A percentile compares a stretch with the other conserved stretches of the same genome.
Evolutionary conservation across 2,797 vertebrate species (phyloP).

Genomic region (Pipistrellus kuhlii): DNA sequence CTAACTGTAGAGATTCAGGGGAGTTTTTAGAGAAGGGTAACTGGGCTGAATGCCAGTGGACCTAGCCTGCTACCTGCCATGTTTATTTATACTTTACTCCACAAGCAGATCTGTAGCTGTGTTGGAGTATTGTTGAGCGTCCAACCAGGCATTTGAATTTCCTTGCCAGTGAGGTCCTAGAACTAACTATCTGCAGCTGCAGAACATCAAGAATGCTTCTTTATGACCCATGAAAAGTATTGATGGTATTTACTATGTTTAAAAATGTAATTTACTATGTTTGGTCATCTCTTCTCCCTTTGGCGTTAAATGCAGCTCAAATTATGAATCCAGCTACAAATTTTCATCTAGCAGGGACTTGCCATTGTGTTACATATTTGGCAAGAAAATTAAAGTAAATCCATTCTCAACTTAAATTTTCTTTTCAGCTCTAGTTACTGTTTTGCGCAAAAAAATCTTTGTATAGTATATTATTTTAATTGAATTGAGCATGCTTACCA

Average conservation of each 20-base stretch:
- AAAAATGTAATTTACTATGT: not conserved
- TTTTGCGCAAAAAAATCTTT: not conserved
- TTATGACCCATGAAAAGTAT: not conserved
- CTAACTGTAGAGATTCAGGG: not conserved
- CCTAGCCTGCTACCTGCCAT: not conserved
- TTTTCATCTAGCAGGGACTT: constrained; percentile 21
- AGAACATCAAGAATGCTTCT: constrained; percentile 30
- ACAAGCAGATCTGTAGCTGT: not conserved
- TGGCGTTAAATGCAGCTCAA: not conserved
- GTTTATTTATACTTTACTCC: constrained; percentile 29
- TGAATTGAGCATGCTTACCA: not conserved
- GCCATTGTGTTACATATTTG: not conserved
- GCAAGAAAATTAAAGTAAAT: constrained; percentile 42
- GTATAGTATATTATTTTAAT: not conserved
- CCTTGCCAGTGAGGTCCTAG: not conserved
- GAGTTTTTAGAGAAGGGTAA: not conserved
- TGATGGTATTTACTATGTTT: not conserved
- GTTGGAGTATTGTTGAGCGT: not conserved
- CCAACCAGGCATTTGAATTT: not conserved
- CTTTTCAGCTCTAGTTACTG: not conserved
- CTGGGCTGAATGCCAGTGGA: not conserved
- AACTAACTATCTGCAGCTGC: not conserved
- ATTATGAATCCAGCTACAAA: not conserved
- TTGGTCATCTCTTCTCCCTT: not conserved
- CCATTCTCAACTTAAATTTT: not conserved